A percentile compares a stretch with the other conserved stretches of the same genome.
phyloP scores from a whole-genome alignment of 2,888 invertebrate genomes.

The Cantharis rufa region DNA sequence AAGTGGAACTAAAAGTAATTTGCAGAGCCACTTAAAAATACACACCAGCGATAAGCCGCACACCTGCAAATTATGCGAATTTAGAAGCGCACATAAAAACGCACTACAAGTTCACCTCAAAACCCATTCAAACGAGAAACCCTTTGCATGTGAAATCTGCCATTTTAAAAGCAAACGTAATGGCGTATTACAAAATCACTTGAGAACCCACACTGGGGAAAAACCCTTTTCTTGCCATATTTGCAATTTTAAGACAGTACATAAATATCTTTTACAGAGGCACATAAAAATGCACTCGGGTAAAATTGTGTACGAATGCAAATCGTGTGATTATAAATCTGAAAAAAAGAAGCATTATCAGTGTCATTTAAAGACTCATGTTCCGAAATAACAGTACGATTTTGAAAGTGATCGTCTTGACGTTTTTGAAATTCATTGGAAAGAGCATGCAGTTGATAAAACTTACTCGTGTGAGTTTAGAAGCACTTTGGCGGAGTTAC shows the following conservation, averaged over 20 bases:
- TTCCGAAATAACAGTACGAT: neutral
- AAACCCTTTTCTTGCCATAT: neutral
- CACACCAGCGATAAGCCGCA: neutral
- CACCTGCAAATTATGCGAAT: neutral
- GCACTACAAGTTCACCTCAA: neutral
- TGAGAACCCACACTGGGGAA: neutral
- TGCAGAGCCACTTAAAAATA: neutral
- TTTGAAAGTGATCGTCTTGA: neutral
- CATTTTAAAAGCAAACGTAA: neutral
- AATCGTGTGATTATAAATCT: neutral
- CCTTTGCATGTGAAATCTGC: neutral
- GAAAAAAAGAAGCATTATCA: neutral
- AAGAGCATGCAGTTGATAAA: neutral
- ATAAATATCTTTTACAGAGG: neutral
- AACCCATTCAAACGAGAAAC: neutral
- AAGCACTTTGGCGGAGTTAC: neutral
- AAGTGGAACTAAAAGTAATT: neutral
- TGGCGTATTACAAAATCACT: neutral
- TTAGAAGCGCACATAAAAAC: neutral
- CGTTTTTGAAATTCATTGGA: neutral
- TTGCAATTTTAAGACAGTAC: neutral
- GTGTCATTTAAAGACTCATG: neutral
- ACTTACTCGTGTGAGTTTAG: neutral
- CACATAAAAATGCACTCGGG: neutral
- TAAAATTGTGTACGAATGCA: neutral